Base-by-base conservation (phyloP, 1,140 invertebrate genomes). In the Rhynchophorus ferrugineus region DNA sequence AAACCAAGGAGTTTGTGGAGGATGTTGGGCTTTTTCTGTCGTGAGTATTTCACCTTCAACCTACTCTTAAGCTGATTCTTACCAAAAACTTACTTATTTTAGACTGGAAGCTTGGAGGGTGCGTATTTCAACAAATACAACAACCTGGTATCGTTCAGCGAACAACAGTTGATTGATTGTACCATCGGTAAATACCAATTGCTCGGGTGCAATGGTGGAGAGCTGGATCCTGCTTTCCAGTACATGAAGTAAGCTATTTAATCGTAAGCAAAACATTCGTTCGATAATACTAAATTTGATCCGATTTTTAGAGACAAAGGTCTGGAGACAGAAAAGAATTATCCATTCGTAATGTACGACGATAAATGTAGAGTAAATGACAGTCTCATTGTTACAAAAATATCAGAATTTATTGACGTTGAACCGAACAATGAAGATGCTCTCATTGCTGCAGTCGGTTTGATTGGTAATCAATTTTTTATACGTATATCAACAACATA, bases 141-240 rank as follows among this genome's bases (percentile, higher is more conserved):
- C 35, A 77, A 80, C 53, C 75, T 98, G n/a, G 77, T 93, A 6
- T 91, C 91, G 3, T 78, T 99, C 0, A 95, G 91, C 59, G 95
- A 98, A 74, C 95, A 99, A 74, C 96, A 99, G 70, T 74, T 99
- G 35, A 78, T 99, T 17, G 96, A 99, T 75, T 99, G 96, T 68
- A 46, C 53, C 2, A 33, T 3, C 1, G n/a, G 36, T 18, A n/a
- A 59, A 29, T 56, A 46, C 41, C 37, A 34, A 1, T 34, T 43
- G 16, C 1, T 43, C 3, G 95, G 95, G 35, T 98, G 95, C 72
- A 82, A 89, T 58, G 95, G 95, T 59, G 95, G 95, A 46, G 73
- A 95, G 14, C 94, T 96, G 89, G 89, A 94, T 71, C 74, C 84
- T 56, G 89, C 88, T 36, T 94, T 95, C 75, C 73, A 83, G 58